Evolutionary conservation across 2,888 invertebrate genomes (phyloP), one percentile per base, ranked within the genome.

Genomic region (Hipparchia semele): DNA sequence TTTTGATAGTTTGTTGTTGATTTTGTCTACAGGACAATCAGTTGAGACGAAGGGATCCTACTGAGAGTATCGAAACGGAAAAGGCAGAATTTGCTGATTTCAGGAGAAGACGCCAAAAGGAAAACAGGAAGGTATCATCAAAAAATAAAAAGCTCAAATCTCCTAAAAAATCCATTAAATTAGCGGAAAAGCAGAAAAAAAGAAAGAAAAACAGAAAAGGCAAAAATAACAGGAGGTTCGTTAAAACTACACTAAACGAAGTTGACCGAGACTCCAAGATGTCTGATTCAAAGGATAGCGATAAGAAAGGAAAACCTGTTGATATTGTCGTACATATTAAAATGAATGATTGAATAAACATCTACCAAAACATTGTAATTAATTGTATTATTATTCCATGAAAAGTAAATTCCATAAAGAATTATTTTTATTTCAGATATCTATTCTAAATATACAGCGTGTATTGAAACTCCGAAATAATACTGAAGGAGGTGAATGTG

Each of bases 301-400:
- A 74, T 39, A 46, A 12, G 0, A 74, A 73, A 33, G 65, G 45
- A 4, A 76, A 74, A 60, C 77, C 77, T 7, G 77, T 77, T 1
- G 77, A 77, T 58, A 77, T 77, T 53, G 76, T 77, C 64, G 77
- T 77, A 45, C 77, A 77, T 68, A 77, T 77, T 65, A 77, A 77
- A 76, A 77, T 77, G 77, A 76, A 76, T 13, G 77, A 77, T 8
- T 72, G 71, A 72, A 33, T 67, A 33, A 33, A 53, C 8, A 10
- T 62, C 10, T 2, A 60, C 39, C 59, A 12, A 39, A 39, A 39
- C 10, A 39, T 8, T 6, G 53, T 4, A 0, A n/a, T 56, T 56
- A 9, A 5, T 8, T 58, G 2, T 23, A 13, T 23, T 13, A 7
- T n/a, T 23, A 56, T n/a, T n/a, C 4, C 46, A 6, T 46, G 6